Conservation (phyloP, 2,113 vertebrate species). For the Spheniscus mendiculus region DNA sequence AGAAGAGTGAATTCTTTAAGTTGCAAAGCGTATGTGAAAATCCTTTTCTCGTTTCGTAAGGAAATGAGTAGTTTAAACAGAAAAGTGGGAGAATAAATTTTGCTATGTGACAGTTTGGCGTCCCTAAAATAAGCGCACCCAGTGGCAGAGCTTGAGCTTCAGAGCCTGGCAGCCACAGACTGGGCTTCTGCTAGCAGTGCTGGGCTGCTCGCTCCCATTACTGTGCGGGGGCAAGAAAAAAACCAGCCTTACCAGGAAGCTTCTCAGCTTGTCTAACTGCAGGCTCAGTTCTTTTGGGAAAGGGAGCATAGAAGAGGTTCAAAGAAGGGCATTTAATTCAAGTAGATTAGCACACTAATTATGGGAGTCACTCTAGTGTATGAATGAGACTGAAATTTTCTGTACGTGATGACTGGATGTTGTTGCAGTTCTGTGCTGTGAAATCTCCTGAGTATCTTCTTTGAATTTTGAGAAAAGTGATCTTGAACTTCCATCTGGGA, state of each 20-base stretch:
- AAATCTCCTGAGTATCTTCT: neutral
- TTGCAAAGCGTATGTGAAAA: neutral
- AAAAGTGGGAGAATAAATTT: neutral
- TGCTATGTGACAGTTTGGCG: neutral
- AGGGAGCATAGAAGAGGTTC: neutral
- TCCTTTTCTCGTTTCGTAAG: neutral
- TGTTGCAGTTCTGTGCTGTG: neutral
- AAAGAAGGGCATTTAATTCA: neutral
- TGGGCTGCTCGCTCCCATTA: neutral
- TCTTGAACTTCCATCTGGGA: neutral
- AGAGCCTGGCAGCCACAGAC: neutral
- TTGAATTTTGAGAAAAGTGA: neutral
- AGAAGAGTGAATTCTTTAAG: neutral
- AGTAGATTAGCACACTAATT: neutral
- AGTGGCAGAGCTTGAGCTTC: neutral
- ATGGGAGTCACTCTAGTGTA: neutral
- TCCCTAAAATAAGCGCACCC: neutral
- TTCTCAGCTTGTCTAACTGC: neutral
- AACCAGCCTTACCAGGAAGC: neutral
- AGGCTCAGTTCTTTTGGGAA: neutral
- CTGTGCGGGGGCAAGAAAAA: neutral
- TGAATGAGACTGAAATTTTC: neutral
- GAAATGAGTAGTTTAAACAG: neutral
- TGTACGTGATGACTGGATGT: neutral
- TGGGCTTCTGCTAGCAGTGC: neutral